Evolutionary conservation across 2,888 invertebrate species (phyloP), one percentile per base, ranked within the genome.

Genomic region (Lycophotia porphyrea): DNA sequence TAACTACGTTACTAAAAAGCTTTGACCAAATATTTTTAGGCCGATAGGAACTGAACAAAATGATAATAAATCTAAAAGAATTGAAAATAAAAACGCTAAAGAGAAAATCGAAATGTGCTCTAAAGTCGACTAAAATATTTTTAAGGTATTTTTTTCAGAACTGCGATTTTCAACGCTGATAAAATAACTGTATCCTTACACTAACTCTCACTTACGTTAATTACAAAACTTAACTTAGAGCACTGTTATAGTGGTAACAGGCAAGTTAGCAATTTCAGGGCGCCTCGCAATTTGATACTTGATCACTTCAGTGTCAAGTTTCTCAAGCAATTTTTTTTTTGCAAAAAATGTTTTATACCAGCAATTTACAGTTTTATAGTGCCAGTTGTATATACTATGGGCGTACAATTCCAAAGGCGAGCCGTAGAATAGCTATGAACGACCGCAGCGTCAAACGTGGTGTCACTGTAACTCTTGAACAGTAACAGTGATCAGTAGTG

Each of bases 31-130:
- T 91, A 93, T 91, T 90, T 83, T 93, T 95, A 96, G 95, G 95
- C 95, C 95, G 92, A 95, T 96, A 96, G 96, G 96, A 96, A 96
- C 96, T 95, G 91, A 96, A 87, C 77, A 81, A 85, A 88, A 85
- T 79, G 72, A 82, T 90, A 82, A 24, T 88, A 88, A 88, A 89
- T 83, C 87, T 91, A 90, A 88, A 90, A 87, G 86, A 84, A 87
- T 34, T 61, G 86, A 85, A 91, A 90, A 88, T 85, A 85, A 88
- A 88, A 89, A 82, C 85, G 88, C 91, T 90, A 89, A 75, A 81
- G 83, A 83, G 76, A 87, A 87, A 91, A 90, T 87, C 81, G 91
- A 92, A 86, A 91, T 90, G 91, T 91, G 91, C 92, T 91, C 92
- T 92, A 89, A 91, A 88, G 79, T 87, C 84, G 79, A 89, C 90